Percentiles rank a stretch among this genome's conserved stretches.
Evolutionary conservation across 2,113 vertebrate species (phyloP).

Genomic region (Poecilia latipinna): DNA sequence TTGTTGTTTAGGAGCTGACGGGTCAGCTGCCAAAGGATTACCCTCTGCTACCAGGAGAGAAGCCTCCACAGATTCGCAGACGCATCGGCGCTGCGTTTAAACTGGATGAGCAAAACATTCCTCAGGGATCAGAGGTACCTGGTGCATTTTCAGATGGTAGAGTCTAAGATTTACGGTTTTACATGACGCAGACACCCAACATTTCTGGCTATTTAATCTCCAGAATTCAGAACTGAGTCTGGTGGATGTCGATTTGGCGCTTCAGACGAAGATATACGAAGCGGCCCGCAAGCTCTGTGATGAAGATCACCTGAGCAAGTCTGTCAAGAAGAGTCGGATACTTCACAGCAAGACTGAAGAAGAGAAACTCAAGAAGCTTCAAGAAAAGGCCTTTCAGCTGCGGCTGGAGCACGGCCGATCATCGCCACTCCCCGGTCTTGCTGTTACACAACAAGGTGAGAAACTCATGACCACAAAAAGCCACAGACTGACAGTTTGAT

Average conservation of each 20-base stretch:
- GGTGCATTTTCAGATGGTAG: background rate
- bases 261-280: conserved; percentile 90
- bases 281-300: conserved; percentile 83
- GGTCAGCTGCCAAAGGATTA: conserved; percentile 86
- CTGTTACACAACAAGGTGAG: conserved; percentile 65
- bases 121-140: conserved; percentile 79
- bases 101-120: conserved; percentile 84
- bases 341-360: conserved; percentile 82
- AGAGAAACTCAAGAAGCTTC: conserved; percentile 85
- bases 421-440: conserved; percentile 73
- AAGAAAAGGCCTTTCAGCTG: conserved; percentile 80
- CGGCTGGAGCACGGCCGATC: conserved; percentile 68
- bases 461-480: background rate
- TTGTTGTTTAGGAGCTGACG: conserved; percentile 85
- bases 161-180: background rate
- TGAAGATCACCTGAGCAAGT: conserved; percentile 83
- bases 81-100: conserved; percentile 89
- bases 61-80: conserved; percentile 84
- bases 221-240: conserved; percentile 83
- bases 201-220: conserved; percentile 2
- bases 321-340: conserved; percentile 82
- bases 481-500: background rate
- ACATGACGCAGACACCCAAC: background rate
- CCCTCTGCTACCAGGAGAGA: conserved; percentile 87
- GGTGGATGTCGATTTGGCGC: conserved; percentile 84